Base-by-base conservation (phyloP, 2,888 invertebrate species). In the Microctonus hyperodae region DNA sequence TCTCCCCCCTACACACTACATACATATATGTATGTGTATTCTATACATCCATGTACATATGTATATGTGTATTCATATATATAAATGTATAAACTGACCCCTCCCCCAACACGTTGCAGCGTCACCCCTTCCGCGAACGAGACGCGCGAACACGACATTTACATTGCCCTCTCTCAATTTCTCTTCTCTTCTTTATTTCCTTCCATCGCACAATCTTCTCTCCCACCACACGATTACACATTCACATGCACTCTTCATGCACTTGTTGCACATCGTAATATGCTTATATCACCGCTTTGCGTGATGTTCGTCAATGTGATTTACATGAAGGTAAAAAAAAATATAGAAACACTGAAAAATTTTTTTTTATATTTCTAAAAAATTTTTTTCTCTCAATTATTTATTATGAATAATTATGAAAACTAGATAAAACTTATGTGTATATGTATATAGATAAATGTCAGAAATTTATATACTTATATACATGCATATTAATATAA, bases 221-320 rank as follows among this genome's bases (percentile, higher is more conserved):
- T 64, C 60, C 50, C 69, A 59, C 31, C 35, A 2, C 50, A n/a
- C 57, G 31, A 44, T 13, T 51, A 59, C 55, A 50, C 63, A 59
- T 57, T 60, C 61, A 40, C 31, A 61, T 57, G 57, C 62, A 62
- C 62, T 28, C n/a, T 55, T 67, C 69, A 72, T 78, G 75, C 81
- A 82, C 82, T 82, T 82, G 82, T 81, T 82, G 82, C 80, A 78
- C 75, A 69, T 68, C 70, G 71, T 16, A 33, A 50, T 28, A 40
- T 50, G 51, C 61, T 51, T 61, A 51, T 64, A 53, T 57, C 44
- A 23, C 25, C 20, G n/a, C n/a, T n/a, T n/a, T n/a, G n/a, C n/a
- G n/a, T n/a, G n/a, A n/a, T n/a, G n/a, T n/a, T n/a, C n/a, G n/a
- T n/a, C n/a, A n/a, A 28, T 28, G 3, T 28, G 28, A 28, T 5